Conservation (phyloP, 2,797 vertebrate genomes). For the Danio aesculapii region DNA sequence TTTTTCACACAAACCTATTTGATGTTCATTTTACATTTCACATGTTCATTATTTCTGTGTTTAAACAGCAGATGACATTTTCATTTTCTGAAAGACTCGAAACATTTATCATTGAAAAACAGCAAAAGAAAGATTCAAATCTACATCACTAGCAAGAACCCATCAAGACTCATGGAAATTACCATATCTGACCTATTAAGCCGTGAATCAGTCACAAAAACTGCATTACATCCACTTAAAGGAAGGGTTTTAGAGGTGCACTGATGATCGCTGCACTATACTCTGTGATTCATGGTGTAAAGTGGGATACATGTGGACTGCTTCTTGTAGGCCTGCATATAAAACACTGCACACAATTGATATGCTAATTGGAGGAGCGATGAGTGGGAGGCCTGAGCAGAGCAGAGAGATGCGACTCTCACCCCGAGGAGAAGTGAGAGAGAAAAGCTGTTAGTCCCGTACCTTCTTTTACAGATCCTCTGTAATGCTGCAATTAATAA, state of each 20-base stretch:
- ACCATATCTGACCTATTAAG: slow-evolving; percentile 35
- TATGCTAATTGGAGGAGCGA: slow-evolving; percentile 79
- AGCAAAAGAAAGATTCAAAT: slow-evolving; percentile 10
- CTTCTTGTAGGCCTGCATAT: slow-evolving; percentile 59
- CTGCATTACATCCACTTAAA: slow-evolving; percentile 47
- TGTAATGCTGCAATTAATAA: slow-evolving; percentile 58
- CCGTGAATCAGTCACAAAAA: slow-evolving; percentile 3
- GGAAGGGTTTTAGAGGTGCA: slow-evolving; percentile 45
- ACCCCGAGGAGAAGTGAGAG: slow-evolving; percentile 38
- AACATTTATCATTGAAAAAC: neutral
- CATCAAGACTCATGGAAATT: slow-evolving; percentile 32
- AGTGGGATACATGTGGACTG: slow-evolving; percentile 58
- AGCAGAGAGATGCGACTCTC: slow-evolving; percentile 60
- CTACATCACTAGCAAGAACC: slow-evolving; percentile 4
- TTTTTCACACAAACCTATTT: neutral
- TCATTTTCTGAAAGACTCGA: neutral
- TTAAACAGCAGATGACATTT: neutral
- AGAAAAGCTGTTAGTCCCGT: slow-evolving; percentile 51
- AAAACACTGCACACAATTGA: slow-evolving; percentile 72
- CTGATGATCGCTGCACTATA: slow-evolving; percentile 29
- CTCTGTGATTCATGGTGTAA: slow-evolving; percentile 39
- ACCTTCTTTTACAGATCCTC: slow-evolving; percentile 49
- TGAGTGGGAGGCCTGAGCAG: slow-evolving; percentile 77
- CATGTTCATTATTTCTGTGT: neutral
- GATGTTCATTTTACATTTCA: neutral